Conservation (phyloP, 92 coral and sea anemone genomes). For the Palythoa heliodiscus region DNA sequence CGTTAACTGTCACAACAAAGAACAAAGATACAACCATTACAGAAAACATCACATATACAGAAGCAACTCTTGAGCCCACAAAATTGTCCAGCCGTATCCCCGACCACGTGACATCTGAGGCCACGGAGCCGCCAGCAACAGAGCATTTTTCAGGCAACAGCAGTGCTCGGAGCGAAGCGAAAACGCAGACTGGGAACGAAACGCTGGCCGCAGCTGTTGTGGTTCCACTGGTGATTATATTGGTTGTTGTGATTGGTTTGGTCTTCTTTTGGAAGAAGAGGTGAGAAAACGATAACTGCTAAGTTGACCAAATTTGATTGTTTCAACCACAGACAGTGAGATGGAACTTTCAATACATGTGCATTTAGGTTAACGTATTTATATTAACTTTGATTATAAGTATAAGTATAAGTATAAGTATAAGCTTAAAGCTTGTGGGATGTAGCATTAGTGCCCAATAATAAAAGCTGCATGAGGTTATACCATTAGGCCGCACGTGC, state of each 20-base stretch:
- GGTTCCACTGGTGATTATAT: neutral
- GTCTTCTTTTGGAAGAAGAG: neutral
- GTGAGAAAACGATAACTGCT: neutral
- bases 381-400: no score
- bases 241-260: neutral
- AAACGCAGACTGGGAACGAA: neutral
- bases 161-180: neutral
- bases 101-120: neutral
- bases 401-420: no score
- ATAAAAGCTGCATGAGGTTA: no score
- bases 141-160: neutral
- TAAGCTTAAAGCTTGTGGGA: no score
- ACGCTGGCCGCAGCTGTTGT: neutral
- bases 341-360: no score
- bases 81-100: neutral
- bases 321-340: no score
- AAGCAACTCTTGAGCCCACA: slow-evolving; percentile 1
- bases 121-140: neutral
- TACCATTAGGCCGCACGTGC: no score
- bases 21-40: no score
- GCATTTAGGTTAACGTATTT: no score
- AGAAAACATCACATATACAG: no score
- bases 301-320: no score
- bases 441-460: no score
- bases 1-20: neutral